Evolutionary conservation across 2,797 vertebrate species (phyloP).

Genomic region (Hippoglossus hippoglossus): DNA sequence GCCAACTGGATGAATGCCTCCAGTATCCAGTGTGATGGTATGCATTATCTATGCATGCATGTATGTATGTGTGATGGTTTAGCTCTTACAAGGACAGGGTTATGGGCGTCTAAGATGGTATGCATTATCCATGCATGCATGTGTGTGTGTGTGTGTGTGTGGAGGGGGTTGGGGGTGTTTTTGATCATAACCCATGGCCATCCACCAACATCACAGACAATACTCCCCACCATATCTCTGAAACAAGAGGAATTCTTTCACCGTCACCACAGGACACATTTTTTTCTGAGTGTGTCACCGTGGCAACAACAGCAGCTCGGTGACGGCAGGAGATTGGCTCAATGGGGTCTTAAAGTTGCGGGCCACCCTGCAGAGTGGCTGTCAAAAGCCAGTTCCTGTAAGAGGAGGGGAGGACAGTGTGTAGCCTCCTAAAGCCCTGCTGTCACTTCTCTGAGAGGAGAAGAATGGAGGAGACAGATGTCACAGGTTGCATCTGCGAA

Average conservation of each 20-base stretch:
- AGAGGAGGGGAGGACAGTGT: constrained; percentile 49
- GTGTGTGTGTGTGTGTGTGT: constrained; percentile 4
- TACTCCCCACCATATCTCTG: constrained; percentile 49
- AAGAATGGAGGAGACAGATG: constrained; percentile 66
- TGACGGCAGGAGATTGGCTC: constrained; percentile 45
- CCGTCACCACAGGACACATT: constrained; percentile 76
- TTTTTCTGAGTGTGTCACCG: constrained; percentile 61
- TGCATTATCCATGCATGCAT: constrained; percentile 42
- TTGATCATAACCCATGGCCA: constrained; percentile 72
- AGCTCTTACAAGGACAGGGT: constrained; percentile 35
- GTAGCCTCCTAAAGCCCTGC: constrained; percentile 59
- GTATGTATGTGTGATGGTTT: constrained; percentile 31
- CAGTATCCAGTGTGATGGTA: constrained; percentile 48
- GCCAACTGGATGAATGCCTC: constrained; percentile 47
- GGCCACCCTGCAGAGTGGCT: constrained; percentile 61
- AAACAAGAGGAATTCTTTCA: constrained; percentile 72
- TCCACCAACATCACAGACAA: constrained; percentile 66
- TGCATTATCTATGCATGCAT: constrained; percentile 58
- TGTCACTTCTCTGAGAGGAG: constrained; percentile 61
- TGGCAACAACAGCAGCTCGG: constrained; percentile 69
- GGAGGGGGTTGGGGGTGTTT: constrained; percentile 37
- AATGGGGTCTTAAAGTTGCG: constrained; percentile 60
- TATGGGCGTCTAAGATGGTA: constrained; percentile 41
- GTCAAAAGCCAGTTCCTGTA: constrained; percentile 78
- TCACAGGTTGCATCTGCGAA: constrained; percentile 22